Base-by-base conservation (phyloP, 2,888 invertebrate genomes). In the Dexiosoma caninum region DNA sequence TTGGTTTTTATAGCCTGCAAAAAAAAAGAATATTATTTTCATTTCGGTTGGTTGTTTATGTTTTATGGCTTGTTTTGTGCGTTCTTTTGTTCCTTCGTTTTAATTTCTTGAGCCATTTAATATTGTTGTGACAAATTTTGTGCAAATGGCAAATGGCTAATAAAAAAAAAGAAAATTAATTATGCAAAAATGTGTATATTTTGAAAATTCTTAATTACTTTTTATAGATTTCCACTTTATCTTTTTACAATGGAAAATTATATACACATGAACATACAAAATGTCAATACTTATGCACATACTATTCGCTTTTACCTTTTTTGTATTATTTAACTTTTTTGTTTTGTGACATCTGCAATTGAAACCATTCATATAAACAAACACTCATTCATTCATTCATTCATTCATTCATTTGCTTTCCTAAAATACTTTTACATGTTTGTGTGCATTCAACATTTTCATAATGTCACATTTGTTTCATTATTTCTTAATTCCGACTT, bases 401-500 rank as follows among this genome's bases (percentile, higher is more conserved):
- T n/a, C n/a, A n/a, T n/a, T n/a, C 16, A 57, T 46, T 37, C 30
- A 40, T 51, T n/a, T 10, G 9, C 14, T 8, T 42, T 30, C 12
- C 42, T 32, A 60, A 10, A 7, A 64, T 64, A 46, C 19, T 16
- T 30, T 14, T 30, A 40, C 12, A 1, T 40, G 9, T 23, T 5
- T 64, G 6, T 12, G 10, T 12, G 37, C 12, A 12, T 37, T 4
- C 37, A 62, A 69, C 67, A 69, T 69, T 72, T 53, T 67, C 60
- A 75, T 67, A 44, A 72, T 62, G 60, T 60, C 69, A 74, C 55
- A 75, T 37, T 49, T 37, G 37, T 75, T 57, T 66, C 66, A 66
- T 66, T 75, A 66, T 40, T 59, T 57, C 40, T 57, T 57, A 49
- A 59, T 30, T 75, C n/a, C 21, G 30, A 30, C 64, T 21, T 66